Base-by-base conservation (phyloP, 2,797 vertebrate genomes). In the Rallus crepitans region DNA sequence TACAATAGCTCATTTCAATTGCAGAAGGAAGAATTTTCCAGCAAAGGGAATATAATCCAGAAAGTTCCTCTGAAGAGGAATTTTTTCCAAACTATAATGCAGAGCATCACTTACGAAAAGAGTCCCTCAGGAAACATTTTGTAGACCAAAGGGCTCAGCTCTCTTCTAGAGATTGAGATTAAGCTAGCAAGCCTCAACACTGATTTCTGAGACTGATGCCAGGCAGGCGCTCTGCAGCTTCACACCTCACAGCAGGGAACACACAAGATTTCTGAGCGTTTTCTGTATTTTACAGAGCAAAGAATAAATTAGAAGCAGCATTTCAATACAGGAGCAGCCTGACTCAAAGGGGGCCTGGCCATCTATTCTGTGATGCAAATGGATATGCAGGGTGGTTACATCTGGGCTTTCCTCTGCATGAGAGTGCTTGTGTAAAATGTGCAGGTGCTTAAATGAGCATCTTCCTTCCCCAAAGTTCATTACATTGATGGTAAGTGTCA, bases 61-160 rank as follows among this genome's bases (percentile, higher is more conserved):
- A 82, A 96, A 79, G 86, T 50, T 94, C 35, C 35, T 60, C n/a
- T 15, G 33, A 66, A 25, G 24, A 84, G 45, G n/a, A 47, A 5
- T 57, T 80, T 85, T 92, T 92, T 70, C 68, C 48, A 64, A 75
- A 80, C 68, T 77, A 13, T 33, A 88, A 90, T 21, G 60, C 33
- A 60, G 37, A 60, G 25, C 35, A 37, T 52, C 31, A 7, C n/a
- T 80, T 76, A 23, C 0, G 4, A 60, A 65, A 61, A 35, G 31
- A 35, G 31, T 27, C 48, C 21, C 40, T 52, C 4, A n/a, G 28
- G n/a, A 71, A 56, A 55, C 2, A 28, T 50, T 85, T 42, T 65
- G 40, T 33, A 86, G 53, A 33, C 18, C n/a, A 64, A 56, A 65
- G 20, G 9, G 30, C 31, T 76, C 31, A 8, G 4, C 16, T 61